A percentile compares a stretch with the other conserved stretches of the same genome.
Conservation (phyloP, 2,888 invertebrate species). For the Acanthosepion esculentum region DNA sequence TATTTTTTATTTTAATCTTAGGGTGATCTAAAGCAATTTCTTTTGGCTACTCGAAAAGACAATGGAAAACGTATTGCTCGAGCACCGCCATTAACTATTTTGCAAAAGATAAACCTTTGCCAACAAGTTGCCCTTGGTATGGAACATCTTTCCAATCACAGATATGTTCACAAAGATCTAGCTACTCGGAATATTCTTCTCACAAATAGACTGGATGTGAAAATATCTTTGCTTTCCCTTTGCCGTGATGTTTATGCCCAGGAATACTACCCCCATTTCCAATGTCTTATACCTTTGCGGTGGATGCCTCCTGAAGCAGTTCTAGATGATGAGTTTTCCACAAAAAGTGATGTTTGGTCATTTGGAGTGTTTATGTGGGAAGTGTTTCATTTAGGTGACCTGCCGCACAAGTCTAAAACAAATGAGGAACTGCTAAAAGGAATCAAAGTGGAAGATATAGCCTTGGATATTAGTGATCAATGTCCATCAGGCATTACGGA, state of each 20-base stretch:
- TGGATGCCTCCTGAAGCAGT: constrained; percentile 93
- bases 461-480: constrained; percentile 64
- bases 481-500: constrained; percentile 69
- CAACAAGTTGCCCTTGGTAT: constrained; percentile 86
- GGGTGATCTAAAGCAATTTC: constrained; percentile 90
- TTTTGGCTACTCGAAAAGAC: constrained; percentile 78
- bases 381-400: constrained; percentile 85
- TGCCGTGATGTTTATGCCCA: constrained; percentile 87
- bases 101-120: constrained; percentile 76
- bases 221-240: constrained; percentile 86
- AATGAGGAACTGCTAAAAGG: constrained; percentile 82
- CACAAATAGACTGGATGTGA: constrained; percentile 85
- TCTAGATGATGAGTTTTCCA: constrained; percentile 90
- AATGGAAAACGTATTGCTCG: constrained; percentile 75
- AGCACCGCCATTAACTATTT: constrained; percentile 79
- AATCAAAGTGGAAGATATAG: constrained; percentile 62
- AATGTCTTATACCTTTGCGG: constrained; percentile 85
- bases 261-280: constrained; percentile 85
- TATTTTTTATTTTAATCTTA: constrained; percentile 72
- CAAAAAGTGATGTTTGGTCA: constrained; percentile 94
- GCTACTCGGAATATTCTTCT: constrained; percentile 93
- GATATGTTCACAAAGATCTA: constrained; percentile 91
- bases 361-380: constrained; percentile 93
- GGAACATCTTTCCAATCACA: constrained; percentile 84
- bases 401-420: constrained; percentile 84